A percentile compares a stretch with the other conserved stretches of the same genome.
Conservation (phyloP, 2,113 vertebrate species). For the Stigmatopora argus region DNA sequence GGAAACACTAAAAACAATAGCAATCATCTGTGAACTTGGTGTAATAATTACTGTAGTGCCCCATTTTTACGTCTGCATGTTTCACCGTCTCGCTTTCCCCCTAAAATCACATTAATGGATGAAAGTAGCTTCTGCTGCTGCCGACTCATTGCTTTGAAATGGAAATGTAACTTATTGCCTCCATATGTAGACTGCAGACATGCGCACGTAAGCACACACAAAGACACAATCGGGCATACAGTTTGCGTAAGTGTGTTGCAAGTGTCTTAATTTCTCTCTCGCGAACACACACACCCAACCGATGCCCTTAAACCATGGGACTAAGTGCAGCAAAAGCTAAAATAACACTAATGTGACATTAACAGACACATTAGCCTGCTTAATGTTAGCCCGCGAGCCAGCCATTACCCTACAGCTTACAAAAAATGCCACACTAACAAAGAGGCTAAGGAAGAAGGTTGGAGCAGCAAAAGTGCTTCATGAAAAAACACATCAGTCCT, state of each 20-base stretch:
- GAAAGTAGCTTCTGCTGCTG: conserved; percentile 68
- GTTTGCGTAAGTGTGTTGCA: conserved; percentile 38
- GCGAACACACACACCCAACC: conserved; percentile 24
- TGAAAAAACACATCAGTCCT: conserved; percentile 33
- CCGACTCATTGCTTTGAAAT: conserved; percentile 69
- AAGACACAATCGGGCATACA: conserved; percentile 17
- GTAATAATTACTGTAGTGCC: conserved; percentile 49
- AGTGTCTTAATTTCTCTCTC: conserved; percentile 5
- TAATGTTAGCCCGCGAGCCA: conserved; percentile 66
- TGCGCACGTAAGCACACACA: conserved; percentile 22
- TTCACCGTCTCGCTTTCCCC: conserved; percentile 52
- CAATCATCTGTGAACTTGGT: conserved; percentile 31
- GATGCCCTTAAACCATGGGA: conserved; percentile 65
- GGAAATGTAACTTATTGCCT: conserved; percentile 68
- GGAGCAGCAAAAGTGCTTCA: conserved; percentile 33
- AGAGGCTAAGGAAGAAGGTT: conserved; percentile 37
- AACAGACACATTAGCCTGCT: conserved; percentile 62
- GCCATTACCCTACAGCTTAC: conserved; percentile 60
- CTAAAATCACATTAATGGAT: conserved; percentile 70
- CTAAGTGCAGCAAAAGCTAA: conserved; percentile 52
- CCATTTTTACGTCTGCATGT: conserved; percentile 37
- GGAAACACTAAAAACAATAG: conserved; percentile 9
- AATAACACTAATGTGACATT: conserved; percentile 67
- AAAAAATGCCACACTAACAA: conserved; percentile 54
- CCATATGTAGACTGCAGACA: conserved; percentile 52